These are phyloP conservation scores for Spisula solida DNA, from an alignment of 2,888 invertebrate genomes.

Conservation along the genomic window DNA sequence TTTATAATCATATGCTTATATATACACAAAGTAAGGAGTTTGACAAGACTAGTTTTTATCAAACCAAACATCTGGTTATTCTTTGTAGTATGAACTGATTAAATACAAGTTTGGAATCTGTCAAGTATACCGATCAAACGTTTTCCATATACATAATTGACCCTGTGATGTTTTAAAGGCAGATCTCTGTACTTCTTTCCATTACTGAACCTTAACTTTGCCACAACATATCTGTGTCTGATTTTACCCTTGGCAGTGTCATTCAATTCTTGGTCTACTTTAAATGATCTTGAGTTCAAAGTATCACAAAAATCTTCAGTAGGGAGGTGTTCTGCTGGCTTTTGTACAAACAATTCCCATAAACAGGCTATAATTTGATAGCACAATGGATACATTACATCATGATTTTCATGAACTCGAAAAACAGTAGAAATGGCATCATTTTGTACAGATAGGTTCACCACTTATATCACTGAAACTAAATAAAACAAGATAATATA, in stretches of 20 bases:
- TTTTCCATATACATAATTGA: slow-evolving; percentile 23
- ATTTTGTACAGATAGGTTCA: background rate
- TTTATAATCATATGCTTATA: no score
- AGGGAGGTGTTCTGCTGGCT: background rate
- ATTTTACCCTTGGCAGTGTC: slow-evolving; percentile 4
- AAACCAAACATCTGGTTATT: no score
- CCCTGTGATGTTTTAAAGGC: slow-evolving; percentile 14
- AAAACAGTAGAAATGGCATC: no score
- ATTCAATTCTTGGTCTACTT: background rate
- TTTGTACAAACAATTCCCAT: background rate
- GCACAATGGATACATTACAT: slow-evolving; percentile 8
- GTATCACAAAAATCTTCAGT: slow-evolving; percentile 8
- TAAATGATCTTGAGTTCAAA: background rate
- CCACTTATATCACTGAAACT: no score
- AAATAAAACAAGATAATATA: no score
- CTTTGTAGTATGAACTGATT: no score
- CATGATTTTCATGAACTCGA: background rate
- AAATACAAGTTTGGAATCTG: slow-evolving; percentile 1
- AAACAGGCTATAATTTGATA: background rate
- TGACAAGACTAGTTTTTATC: no score
- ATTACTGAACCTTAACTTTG: slow-evolving; percentile 4
- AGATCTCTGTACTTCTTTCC: slow-evolving; percentile 3
- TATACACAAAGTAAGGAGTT: no score
- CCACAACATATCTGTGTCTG: background rate
- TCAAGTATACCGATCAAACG: slow-evolving; percentile 13